Conservation (phyloP, 2,797 vertebrate species). For the Smutsia temminckii region DNA sequence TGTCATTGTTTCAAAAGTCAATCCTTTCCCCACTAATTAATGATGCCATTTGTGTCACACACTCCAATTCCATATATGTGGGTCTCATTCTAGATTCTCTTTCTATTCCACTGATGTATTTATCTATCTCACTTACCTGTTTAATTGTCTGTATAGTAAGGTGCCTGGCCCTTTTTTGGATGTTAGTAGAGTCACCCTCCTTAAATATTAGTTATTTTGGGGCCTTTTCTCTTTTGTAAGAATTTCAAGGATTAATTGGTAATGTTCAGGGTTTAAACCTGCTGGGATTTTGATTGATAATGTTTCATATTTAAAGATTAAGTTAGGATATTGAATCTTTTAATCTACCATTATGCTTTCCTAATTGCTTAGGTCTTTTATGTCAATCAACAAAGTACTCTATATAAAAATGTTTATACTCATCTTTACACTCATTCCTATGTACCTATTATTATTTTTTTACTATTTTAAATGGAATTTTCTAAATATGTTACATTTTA, state of each 20-base stretch:
- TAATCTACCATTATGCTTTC: neutral
- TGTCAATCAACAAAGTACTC: neutral
- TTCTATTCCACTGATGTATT: neutral
- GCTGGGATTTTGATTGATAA: neutral
- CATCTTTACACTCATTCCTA: neutral
- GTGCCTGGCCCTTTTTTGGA: neutral
- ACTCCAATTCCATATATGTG: neutral
- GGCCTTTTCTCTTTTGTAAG: neutral
- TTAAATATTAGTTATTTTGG: neutral
- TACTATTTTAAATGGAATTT: neutral
- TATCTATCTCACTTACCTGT: neutral
- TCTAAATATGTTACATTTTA: neutral
- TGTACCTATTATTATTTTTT: neutral
- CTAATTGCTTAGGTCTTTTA: neutral
- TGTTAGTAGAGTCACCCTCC: neutral
- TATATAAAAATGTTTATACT: neutral
- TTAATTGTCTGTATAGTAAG: neutral
- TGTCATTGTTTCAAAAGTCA: neutral
- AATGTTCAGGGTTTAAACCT: neutral
- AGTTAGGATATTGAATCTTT: neutral
- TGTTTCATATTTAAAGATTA: neutral
- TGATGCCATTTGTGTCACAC: neutral
- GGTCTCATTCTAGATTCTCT: neutral
- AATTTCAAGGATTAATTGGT: neutral
- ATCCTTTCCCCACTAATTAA: neutral